Conservation (phyloP, 2,797 vertebrate genomes). For the Rhabdophis nuchalis region DNA sequence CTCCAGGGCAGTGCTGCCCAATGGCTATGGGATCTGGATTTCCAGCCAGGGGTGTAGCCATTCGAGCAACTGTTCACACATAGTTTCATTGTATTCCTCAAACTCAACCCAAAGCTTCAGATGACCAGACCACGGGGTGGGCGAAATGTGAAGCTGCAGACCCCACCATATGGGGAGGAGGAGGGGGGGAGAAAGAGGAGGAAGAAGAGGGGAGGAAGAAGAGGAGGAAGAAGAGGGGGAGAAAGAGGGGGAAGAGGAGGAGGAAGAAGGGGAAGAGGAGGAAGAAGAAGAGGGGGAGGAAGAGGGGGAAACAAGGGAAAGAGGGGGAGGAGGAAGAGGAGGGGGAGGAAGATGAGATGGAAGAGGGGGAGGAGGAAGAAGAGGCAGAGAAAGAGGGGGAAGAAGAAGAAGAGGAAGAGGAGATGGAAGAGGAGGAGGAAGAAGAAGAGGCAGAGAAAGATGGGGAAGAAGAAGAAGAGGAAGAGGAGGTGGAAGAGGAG, state of each 20-base stretch:
- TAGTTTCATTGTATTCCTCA: neutral
- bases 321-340: too few species aligned
- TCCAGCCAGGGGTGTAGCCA: neutral
- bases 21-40: neutral
- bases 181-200: too few species aligned
- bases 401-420: too few species aligned
- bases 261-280: neutral
- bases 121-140: neutral
- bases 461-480: too few species aligned
- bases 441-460: too few species aligned
- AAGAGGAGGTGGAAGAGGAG: neutral
- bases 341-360: neutral
- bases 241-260: too few species aligned
- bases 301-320: too few species aligned
- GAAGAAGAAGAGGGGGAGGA: neutral
- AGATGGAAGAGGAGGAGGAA: too few species aligned
- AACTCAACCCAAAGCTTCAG: neutral
- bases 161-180: neutral
- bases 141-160: neutral
- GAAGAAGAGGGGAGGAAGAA: rapidly evolving
- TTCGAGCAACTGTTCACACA: neutral
- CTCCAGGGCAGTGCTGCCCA: neutral
- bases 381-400: too few species aligned
- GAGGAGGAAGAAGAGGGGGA: too few species aligned
- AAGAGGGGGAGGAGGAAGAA: neutral